Evolutionary conservation across 2,888 invertebrate species (phyloP).

Genomic region (Phytoseiulus persimilis): DNA sequence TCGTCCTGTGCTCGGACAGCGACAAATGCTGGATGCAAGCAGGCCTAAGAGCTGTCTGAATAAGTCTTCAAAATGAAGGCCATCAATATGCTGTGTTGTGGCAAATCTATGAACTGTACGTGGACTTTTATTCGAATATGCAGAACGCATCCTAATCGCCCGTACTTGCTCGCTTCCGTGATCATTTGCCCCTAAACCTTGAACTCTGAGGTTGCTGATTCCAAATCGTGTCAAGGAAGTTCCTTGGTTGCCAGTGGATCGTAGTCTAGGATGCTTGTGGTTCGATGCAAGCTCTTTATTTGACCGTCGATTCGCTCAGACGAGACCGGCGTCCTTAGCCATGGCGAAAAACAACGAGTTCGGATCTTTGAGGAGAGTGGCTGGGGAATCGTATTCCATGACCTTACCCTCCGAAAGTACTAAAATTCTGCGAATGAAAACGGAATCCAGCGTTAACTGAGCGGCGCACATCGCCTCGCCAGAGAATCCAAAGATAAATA

Average conservation of each 20-base stretch:
- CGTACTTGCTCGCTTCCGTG: neutral
- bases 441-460: neutral
- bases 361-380: constrained; percentile 60
- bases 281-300: neutral
- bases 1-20: too few species aligned
- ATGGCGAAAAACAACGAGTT: constrained; percentile 68
- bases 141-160: neutral
- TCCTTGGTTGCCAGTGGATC: neutral
- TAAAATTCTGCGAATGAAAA: constrained; percentile 59
- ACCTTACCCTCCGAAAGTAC: constrained; percentile 69
- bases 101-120: too few species aligned
- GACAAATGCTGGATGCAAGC: too few species aligned
- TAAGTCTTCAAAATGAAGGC: too few species aligned
- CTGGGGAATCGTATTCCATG: constrained; percentile 70
- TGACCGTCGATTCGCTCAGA: constrained; percentile 47
- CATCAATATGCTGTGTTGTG: too few species aligned
- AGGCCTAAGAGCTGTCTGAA: too few species aligned
- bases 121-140: neutral
- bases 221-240: neutral
- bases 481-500: neutral
- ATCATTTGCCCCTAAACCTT: neutral
- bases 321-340: constrained; percentile 75
- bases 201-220: neutral
- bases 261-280: neutral
- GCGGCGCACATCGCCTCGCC: too few species aligned